These are phyloP conservation scores for Lagorchestes hirsutus DNA, from an alignment of 2,797 vertebrate genomes.

Conservation along the genomic window DNA sequence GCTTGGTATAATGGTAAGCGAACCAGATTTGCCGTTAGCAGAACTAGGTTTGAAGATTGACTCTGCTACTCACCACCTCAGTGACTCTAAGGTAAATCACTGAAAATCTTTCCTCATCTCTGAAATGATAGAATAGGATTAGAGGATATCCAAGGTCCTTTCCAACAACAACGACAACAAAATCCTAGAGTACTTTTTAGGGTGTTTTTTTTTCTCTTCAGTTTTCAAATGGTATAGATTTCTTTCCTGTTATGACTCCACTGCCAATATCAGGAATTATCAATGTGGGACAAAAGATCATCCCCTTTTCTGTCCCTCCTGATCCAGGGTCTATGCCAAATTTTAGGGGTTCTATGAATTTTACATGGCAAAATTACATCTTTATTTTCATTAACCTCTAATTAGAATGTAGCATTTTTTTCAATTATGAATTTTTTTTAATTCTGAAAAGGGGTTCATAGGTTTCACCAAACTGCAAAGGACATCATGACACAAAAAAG, in stretches of 20 bases:
- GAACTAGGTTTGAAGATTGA: not conserved
- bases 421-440: not conserved
- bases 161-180: not conserved
- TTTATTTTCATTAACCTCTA: not conserved
- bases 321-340: not conserved
- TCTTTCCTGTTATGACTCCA: not conserved
- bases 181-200: not conserved
- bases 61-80: not conserved
- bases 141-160: not conserved
- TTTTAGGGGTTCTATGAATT: not conserved
- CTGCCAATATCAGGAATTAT: not conserved
- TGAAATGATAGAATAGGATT: not conserved
- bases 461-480: not conserved
- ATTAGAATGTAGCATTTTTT: not conserved
- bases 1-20: not conserved
- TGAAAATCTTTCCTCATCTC: not conserved
- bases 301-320: no score
- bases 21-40: not conserved
- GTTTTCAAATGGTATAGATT: not conserved
- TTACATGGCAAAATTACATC: not conserved
- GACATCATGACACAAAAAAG: not conserved
- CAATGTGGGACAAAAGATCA: not conserved
- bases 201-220: not conserved
- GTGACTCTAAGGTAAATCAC: not conserved
- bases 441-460: not conserved